These are phyloP conservation scores for Diphyllodes magnificus DNA, from an alignment of 2,113 vertebrate species.

Conservation along the genomic window DNA sequence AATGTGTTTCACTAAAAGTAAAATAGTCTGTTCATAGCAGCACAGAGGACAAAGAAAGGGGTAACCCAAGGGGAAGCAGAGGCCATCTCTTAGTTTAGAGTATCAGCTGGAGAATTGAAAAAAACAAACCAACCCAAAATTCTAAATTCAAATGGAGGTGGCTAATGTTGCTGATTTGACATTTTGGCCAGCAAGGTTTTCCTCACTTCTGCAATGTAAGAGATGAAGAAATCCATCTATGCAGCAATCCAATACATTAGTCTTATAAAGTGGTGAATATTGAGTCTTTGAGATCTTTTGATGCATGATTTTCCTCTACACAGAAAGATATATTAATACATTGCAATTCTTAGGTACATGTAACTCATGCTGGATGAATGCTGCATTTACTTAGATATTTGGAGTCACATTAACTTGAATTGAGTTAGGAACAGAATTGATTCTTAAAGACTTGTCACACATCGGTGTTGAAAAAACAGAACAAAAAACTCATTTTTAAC, in stretches of 20 bases:
- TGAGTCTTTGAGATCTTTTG: neutral
- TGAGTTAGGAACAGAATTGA: neutral
- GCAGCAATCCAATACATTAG: neutral
- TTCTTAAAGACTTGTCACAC: neutral
- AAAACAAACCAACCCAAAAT: neutral
- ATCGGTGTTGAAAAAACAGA: neutral
- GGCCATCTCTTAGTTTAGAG: neutral
- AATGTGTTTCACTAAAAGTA: neutral
- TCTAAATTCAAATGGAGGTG: neutral
- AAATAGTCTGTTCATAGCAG: neutral
- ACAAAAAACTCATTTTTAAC: neutral
- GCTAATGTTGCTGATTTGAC: neutral
- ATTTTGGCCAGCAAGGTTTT: neutral
- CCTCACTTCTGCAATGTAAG: neutral
- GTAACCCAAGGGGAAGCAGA: neutral
- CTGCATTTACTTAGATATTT: neutral
- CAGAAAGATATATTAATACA: neutral
- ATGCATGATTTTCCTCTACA: neutral
- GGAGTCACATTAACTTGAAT: neutral
- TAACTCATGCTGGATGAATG: neutral
- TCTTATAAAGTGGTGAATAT: neutral
- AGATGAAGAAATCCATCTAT: neutral
- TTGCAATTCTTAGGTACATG: neutral
- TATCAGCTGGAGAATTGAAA: neutral
- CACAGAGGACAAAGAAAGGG: neutral